A percentile compares a stretch with the other conserved stretches of the same genome.
Conservation (phyloP, 1,140 invertebrate genomes). For the Zophobas morio region DNA sequence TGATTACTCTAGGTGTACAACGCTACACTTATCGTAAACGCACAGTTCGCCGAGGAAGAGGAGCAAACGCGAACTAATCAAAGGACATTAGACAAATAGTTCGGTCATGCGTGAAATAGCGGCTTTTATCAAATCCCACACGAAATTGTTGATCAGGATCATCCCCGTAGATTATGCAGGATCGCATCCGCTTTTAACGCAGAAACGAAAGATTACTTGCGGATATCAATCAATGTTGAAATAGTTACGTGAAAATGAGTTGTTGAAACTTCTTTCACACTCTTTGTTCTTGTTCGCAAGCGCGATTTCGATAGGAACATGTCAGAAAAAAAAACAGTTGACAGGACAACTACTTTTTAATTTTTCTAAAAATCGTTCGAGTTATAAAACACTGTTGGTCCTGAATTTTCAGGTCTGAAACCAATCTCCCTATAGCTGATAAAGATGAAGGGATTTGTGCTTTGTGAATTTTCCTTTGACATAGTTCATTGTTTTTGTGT, state of each 20-base stretch:
- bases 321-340: too few species aligned
- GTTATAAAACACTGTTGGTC: too few species aligned
- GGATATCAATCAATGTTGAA: neutral
- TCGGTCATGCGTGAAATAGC: conserved; percentile 47
- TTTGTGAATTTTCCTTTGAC: too few species aligned
- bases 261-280: neutral
- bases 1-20: conserved; percentile 24
- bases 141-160: conserved; percentile 49
- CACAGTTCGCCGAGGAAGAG: conserved; percentile 13
- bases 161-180: conserved; percentile 19
- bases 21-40: conserved; percentile 17
- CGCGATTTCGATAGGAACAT: too few species aligned
- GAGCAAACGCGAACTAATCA: conserved; percentile 47
- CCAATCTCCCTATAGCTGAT: too few species aligned
- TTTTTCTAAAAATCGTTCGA: too few species aligned
- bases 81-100: conserved; percentile 48
- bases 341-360: too few species aligned
- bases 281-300: too few species aligned
- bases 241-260: neutral
- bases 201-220: conserved; percentile 23
- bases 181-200: conserved; percentile 19
- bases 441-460: too few species aligned
- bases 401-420: too few species aligned
- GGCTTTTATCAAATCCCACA: conserved; percentile 48
- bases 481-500: too few species aligned